Base-by-base conservation (phyloP, 2,797 vertebrate genomes). In the Crax fasciolata region DNA sequence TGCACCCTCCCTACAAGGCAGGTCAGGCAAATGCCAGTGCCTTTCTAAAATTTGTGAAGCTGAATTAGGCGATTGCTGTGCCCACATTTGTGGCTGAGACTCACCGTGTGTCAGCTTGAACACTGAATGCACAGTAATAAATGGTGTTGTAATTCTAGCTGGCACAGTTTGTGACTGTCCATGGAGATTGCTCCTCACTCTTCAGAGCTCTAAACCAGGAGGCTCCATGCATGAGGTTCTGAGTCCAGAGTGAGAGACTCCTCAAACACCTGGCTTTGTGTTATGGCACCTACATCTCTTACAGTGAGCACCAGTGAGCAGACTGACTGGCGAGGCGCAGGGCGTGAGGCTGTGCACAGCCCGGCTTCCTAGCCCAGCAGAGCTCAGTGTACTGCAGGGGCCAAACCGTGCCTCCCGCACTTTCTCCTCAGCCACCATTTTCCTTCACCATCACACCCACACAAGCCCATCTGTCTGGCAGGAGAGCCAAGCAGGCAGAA, bases 41-140 rank as follows among this genome's bases (percentile, higher is more conserved):
- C 41, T 84, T 15, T 67, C 70, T 75, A 72, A 86, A 91, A 86
- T 61, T 78, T 46, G 58, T 72, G 78, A 81, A 84, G 46, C 51
- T 68, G 80, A 81, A 58, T 67, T 65, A 49, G 23, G 12, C 73
- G 43, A 35, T 32, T 49, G 28, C 70, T 88, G 14, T 62, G 70
- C 15, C 66, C 83, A 62, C 3, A 8, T 19, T 63, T 63, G 55
- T 77, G 90, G 80, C 70, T 78, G 90, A 86, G 73, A 57, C 61
- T 78, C 72, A 13, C 51, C 61, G 16, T 20, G 46, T 61, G 24
- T 54, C n/a, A 46, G 13, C 38, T 41, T 78, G 80, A 74, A 78
- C 73, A 28, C 30, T 21, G 70, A 67, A 71, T 8, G 12, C 35
- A 20, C 49, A 38, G 25, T 4, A 71, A 78, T 46, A 84, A 88